phyloP scores from a whole-genome alignment of 2,888 invertebrate species.

The Deroplatys truncata region DNA sequence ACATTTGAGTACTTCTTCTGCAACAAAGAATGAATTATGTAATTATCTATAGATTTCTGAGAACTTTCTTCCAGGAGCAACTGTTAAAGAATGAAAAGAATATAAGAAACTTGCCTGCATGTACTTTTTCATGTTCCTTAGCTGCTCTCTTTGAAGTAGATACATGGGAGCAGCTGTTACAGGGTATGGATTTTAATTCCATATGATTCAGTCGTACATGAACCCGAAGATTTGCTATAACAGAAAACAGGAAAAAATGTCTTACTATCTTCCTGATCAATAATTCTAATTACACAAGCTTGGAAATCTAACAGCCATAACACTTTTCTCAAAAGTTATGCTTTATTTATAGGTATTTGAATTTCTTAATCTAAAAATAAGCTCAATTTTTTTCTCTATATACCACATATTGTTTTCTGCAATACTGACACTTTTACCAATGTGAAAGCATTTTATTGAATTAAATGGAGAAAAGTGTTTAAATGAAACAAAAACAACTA shows the following conservation, averaged over 20 bases:
- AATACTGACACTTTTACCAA: no score
- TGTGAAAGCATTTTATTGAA: no score
- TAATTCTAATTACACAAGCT: not conserved
- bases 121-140: constrained; percentile 38
- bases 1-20: constrained; percentile 28
- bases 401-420: no score
- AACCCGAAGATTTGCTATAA: constrained; percentile 41
- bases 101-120: constrained; percentile 32
- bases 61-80: not conserved
- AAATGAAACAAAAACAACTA: no score
- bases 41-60: not conserved
- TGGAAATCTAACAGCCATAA: no score
- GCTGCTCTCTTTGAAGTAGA: constrained; percentile 39
- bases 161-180: constrained; percentile 39
- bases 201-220: constrained; percentile 41
- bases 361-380: no score
- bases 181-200: constrained; percentile 36
- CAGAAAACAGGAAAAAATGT: not conserved
- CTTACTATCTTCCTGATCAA: constrained; percentile 10
- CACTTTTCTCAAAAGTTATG: no score
- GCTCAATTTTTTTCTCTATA: no score
- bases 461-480: no score
- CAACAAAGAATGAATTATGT: not conserved
- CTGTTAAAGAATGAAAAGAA: not conserved
- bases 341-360: no score